Base-by-base conservation (phyloP, 1,140 invertebrate species). In the Sminthurinus signatus region DNA sequence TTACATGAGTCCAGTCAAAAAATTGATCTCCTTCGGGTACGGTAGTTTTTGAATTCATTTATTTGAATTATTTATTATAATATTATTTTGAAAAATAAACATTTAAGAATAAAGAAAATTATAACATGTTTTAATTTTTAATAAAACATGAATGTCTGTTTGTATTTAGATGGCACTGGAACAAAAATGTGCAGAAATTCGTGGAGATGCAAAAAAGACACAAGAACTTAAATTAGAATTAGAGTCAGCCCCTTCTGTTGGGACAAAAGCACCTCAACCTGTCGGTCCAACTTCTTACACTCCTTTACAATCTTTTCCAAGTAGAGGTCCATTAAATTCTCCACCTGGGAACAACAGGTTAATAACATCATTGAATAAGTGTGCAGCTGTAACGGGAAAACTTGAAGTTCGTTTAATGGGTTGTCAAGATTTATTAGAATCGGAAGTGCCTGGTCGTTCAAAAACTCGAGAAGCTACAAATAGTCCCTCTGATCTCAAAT, bases 371-470 rank as follows among this genome's bases (percentile, higher is more conserved):
- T 42, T 68, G 63, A 36, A 59, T 51, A 81, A 83, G 76, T 87
- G 80, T 75, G 88, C 83, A 69, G 85, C 88, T 69, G 86, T 86
- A 68, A 91, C 83, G 68, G 90, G 88, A 57, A 85, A 86, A 78
- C 75, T 91, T 73, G 84, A 86, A 83, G 83, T 90, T 75, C 74
- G 94, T 68, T 79, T 98, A 67, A 93, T 97, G 86, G 94, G 95
- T 17, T 97, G 94, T 75, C 94, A 98, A 80, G 93, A 92, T 78
- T 80, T 98, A 57, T 78, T 96, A 52, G 94, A 98, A 78, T 94
- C 98, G 79, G 91, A 50, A 50, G 10, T 97, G 14, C 94, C 94
- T 17, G 93, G 92, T 1, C 83, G 94, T 67, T 88, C 86, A 31
- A 83, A 87, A 66, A 88, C 90, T 70, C 85, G 87, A 73, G 86